Conservation (phyloP, 1,140 invertebrate genomes). For the Megathymus violae region DNA sequence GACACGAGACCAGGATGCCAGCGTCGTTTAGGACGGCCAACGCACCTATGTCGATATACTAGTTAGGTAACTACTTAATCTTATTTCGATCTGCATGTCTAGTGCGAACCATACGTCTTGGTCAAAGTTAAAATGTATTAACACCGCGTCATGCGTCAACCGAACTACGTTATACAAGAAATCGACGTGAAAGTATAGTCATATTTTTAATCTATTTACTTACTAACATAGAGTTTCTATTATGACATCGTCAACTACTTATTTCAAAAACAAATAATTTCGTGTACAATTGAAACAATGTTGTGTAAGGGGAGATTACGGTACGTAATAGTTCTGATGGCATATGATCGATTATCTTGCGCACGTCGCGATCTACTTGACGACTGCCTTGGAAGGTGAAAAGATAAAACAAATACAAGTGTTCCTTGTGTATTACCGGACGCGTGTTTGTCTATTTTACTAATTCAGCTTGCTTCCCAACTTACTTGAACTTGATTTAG, state of each 20-base stretch:
- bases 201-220: constrained; percentile 1
- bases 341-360: constrained; percentile 23
- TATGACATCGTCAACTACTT: constrained; percentile 10
- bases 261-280: constrained; percentile 7
- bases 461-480: not conserved
- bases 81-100: constrained; percentile 16
- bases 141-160: not conserved
- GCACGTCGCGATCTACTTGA: constrained; percentile 24
- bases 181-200: not conserved
- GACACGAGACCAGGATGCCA: constrained; percentile 14
- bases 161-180: not conserved
- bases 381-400: constrained; percentile 14
- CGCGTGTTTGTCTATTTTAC: no score
- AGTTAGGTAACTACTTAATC: constrained; percentile 18
- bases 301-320: constrained; percentile 29
- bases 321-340: constrained; percentile 25
- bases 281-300: constrained; percentile 24
- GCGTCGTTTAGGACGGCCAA: constrained; percentile 4
- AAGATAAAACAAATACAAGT: not conserved
- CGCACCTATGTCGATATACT: constrained; percentile 12
- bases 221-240: not conserved
- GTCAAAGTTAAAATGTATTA: constrained; percentile 15
- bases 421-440: not conserved
- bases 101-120: constrained; percentile 9
- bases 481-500: no score